A percentile compares a stretch with the other conserved stretches of the same genome.
phyloP scores from a whole-genome alignment of 2,113 vertebrate genomes.

The Halcyon senegalensis region DNA sequence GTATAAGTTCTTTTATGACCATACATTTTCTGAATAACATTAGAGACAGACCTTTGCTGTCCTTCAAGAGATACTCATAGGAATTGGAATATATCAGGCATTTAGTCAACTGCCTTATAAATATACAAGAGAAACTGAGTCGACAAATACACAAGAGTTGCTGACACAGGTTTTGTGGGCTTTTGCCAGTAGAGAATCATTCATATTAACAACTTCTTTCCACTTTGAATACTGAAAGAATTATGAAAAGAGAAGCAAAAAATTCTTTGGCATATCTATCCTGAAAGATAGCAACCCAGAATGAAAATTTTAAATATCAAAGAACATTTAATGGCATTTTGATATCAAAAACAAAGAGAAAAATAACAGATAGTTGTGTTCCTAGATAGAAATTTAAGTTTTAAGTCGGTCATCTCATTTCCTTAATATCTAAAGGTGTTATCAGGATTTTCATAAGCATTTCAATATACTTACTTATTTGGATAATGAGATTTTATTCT shows the following conservation, averaged over 20 bases:
- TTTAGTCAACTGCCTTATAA: slow-evolving; percentile 19
- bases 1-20: background rate
- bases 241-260: background rate
- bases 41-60: background rate
- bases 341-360: background rate
- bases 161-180: slow-evolving; percentile 16
- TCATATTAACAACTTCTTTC: background rate
- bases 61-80: background rate
- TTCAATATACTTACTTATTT: background rate
- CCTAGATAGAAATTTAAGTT: background rate
- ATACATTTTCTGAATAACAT: background rate
- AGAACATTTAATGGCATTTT: background rate
- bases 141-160: background rate
- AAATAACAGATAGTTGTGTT: background rate
- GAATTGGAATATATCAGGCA: background rate
- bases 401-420: background rate
- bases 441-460: background rate
- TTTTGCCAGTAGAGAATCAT: slow-evolving; percentile 18
- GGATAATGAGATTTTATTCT: background rate
- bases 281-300: background rate
- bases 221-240: slow-evolving; percentile 16
- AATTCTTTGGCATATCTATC: background rate
- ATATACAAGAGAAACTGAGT: slow-evolving; percentile 29
- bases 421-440: background rate
- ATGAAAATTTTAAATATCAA: background rate